Conservation (phyloP, 2,888 invertebrate species). For the Helobdella robusta region DNA sequence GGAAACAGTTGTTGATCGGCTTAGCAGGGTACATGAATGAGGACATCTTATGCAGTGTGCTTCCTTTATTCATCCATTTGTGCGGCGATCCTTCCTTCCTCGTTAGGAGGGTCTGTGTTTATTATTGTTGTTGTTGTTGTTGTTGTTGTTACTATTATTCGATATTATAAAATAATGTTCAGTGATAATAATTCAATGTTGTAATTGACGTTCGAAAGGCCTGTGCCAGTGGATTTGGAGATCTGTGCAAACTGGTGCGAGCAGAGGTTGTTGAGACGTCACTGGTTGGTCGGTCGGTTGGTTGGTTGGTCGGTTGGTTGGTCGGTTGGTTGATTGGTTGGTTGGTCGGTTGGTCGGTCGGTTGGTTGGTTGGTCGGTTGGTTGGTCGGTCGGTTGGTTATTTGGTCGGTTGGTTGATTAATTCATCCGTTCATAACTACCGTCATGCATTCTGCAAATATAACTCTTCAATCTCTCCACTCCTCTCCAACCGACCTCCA, state of each 20-base stretch:
- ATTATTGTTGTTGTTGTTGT: not conserved
- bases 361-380: too few relatives aligned
- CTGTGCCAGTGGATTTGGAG: constrained; percentile 20
- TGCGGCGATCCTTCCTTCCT: constrained; percentile 14
- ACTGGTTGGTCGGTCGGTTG: constrained; percentile 14
- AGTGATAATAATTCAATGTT: too few relatives aligned
- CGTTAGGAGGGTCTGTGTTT: constrained; percentile 15
- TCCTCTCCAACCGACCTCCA: too few relatives aligned
- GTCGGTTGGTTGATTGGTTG: too few relatives aligned
- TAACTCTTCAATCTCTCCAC: too few relatives aligned
- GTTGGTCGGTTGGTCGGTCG: too few relatives aligned
- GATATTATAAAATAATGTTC: too few relatives aligned
- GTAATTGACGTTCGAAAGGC: constrained; percentile 8
- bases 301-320: too few relatives aligned
- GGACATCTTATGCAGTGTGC: not conserved
- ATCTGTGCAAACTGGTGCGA: constrained; percentile 20
- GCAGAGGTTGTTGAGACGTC: constrained; percentile 1
- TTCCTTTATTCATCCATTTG: constrained; percentile 16
- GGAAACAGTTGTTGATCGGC: constrained; percentile 23
- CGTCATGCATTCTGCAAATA: too few relatives aligned
- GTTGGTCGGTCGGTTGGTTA: too few relatives aligned
- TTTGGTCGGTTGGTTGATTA: too few relatives aligned
- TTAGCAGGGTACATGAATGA: constrained; percentile 10
- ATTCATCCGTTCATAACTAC: too few relatives aligned
- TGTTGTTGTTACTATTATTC: not conserved